Evolutionary conservation across 2,113 vertebrate species (phyloP).

Genomic region (Larimichthys crocea): DNA sequence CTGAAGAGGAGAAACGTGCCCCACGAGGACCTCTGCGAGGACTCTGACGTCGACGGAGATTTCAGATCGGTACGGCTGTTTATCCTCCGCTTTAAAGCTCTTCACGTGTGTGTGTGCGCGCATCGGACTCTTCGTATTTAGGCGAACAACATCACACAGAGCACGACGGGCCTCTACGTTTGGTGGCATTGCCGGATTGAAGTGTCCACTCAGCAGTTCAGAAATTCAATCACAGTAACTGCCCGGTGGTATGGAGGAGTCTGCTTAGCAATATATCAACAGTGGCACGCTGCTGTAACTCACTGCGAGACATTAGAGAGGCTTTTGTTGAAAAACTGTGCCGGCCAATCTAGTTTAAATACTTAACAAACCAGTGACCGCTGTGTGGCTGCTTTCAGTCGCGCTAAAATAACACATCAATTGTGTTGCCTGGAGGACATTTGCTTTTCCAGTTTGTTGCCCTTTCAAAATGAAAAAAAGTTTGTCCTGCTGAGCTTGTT

Average conservation of each 20-base stretch:
- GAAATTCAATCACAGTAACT: slow-evolving; percentile 60
- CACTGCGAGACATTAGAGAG: slow-evolving; percentile 18
- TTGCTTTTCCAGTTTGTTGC: background rate
- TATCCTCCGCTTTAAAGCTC: background rate
- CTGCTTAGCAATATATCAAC: slow-evolving; percentile 61
- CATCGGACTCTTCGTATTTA: background rate
- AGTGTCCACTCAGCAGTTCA: slow-evolving; percentile 61
- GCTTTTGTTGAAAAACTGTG: slow-evolving; percentile 27
- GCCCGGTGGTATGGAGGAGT: slow-evolving; percentile 29
- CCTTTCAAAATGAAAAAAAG: background rate
- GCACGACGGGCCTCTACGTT: background rate
- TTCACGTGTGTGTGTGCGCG: too few species aligned
- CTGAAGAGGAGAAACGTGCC: slow-evolving; percentile 98
- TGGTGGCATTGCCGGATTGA: slow-evolving; percentile 27
- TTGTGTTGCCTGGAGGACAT: slow-evolving; percentile 3
- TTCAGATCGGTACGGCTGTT: slow-evolving; percentile 91
- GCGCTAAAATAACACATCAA: background rate
- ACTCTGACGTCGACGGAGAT: slow-evolving; percentile 96
- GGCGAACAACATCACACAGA: background rate
- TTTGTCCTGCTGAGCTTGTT: background rate
- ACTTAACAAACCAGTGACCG: background rate
- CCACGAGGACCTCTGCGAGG: slow-evolving; percentile 95
- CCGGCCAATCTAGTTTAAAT: slow-evolving; percentile 30
- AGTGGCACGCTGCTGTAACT: slow-evolving; percentile 48
- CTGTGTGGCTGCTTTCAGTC: background rate